These are phyloP conservation scores for Drosophila bocki DNA, from an alignment of 1,140 invertebrate genomes.

Conservation along the genomic window DNA sequence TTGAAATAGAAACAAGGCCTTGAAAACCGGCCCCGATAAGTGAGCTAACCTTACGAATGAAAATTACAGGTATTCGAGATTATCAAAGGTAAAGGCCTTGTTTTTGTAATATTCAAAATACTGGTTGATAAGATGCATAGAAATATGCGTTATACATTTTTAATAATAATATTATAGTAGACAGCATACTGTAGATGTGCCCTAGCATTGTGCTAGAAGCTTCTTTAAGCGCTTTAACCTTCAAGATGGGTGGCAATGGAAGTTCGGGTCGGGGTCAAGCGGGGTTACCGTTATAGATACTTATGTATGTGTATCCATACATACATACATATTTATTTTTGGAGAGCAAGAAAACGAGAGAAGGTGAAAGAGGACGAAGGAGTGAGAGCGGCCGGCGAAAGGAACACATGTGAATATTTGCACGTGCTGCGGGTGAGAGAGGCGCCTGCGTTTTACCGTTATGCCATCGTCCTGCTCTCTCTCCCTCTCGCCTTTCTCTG, in stretches of 20 bases:
- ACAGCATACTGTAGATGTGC: not conserved
- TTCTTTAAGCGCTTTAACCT: constrained; percentile 43
- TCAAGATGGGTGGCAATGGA: constrained; percentile 25
- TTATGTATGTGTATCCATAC: too few species aligned
- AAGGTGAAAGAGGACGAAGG: not conserved
- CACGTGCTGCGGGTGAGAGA: constrained; percentile 40
- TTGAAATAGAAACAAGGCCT: not conserved
- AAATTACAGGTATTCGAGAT: not conserved
- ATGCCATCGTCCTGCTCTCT: not conserved
- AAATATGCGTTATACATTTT: not conserved
- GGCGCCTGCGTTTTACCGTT: constrained; percentile 28
- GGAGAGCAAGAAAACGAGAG: not conserved
- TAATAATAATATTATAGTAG: not conserved
- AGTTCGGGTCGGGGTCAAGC: constrained; percentile 36
- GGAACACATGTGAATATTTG: constrained; percentile 56
- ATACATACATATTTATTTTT: not conserved
- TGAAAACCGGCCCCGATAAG: constrained; percentile 9
- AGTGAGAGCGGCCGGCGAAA: constrained; percentile 39
- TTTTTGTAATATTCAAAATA: not conserved
- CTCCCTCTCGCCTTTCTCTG: not conserved
- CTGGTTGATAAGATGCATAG: too few species aligned
- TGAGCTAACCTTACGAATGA: not conserved
- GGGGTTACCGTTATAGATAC: constrained; percentile 25
- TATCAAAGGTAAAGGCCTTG: not conserved
- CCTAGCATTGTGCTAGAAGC: constrained; percentile 22